Conservation (phyloP, 2,797 vertebrate genomes). For the Acanthis flammea region DNA sequence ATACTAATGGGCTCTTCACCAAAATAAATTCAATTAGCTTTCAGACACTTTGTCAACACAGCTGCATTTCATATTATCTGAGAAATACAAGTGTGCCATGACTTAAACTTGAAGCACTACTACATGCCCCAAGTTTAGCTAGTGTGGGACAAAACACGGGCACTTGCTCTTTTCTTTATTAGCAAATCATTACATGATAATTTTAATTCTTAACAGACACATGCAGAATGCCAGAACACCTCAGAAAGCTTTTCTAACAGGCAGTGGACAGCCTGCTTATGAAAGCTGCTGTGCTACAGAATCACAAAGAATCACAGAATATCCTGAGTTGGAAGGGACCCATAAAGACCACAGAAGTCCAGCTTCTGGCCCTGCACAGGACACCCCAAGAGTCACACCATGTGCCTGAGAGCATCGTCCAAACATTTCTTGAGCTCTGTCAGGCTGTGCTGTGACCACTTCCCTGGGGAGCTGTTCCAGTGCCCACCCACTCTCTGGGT, state of each 20-base stretch:
- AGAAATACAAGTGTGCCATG: fast-evolving
- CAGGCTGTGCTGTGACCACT: background rate
- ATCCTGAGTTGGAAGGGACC: background rate
- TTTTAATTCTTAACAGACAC: background rate
- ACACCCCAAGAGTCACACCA: no score
- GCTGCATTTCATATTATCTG: background rate
- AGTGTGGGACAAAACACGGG: background rate
- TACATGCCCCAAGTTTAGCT: background rate
- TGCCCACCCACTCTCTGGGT: fast-evolving
- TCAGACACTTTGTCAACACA: background rate
- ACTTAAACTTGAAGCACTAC: background rate
- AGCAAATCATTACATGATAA: background rate
- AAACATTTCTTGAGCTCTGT: fast-evolving
- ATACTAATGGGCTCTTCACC: background rate
- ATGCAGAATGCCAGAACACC: background rate
- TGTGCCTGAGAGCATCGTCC: fast-evolving
- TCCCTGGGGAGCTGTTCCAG: background rate
- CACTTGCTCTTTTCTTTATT: background rate
- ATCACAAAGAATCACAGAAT: background rate
- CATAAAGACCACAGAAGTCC: background rate
- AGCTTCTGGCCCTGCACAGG: background rate
- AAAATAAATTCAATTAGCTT: background rate
- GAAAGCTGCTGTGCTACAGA: background rate
- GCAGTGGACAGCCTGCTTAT: fast-evolving
- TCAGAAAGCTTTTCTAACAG: background rate